Conservation (phyloP, 2,797 vertebrate genomes). For the Momotus momota region DNA sequence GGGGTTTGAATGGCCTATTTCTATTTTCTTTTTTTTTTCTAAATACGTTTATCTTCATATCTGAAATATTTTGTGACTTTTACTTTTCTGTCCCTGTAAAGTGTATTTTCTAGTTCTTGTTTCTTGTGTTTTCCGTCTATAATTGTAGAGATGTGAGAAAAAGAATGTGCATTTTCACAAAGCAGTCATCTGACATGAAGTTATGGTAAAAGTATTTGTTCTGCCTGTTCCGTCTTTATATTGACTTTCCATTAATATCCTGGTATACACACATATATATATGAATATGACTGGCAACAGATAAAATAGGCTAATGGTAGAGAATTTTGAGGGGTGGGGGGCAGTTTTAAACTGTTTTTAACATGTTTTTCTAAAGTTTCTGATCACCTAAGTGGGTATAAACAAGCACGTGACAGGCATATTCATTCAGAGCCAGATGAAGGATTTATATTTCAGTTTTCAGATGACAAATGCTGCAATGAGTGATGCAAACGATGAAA, state of each 20-base stretch:
- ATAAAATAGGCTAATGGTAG: background rate
- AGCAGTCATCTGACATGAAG: background rate
- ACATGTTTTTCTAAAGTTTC: background rate
- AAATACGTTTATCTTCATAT: background rate
- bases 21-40: background rate
- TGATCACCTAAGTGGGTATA: background rate
- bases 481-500: slow-evolving; percentile 26
- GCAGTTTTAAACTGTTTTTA: background rate
- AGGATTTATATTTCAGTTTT: slow-evolving; percentile 13
- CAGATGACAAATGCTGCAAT: slow-evolving; percentile 27
- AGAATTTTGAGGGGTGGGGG: background rate
- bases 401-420: background rate
- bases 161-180: background rate
- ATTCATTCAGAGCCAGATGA: background rate
- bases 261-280: background rate
- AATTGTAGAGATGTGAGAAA: background rate
- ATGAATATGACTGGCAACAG: background rate
- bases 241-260: slow-evolving; percentile 29
- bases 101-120: background rate
- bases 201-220: background rate
- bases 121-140: background rate
- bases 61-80: slow-evolving; percentile 7
- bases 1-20: background rate
- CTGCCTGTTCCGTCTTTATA: background rate
- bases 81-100: background rate